phyloP scores from a whole-genome alignment of 1,140 invertebrate species.

The Trissolcus basalis region DNA sequence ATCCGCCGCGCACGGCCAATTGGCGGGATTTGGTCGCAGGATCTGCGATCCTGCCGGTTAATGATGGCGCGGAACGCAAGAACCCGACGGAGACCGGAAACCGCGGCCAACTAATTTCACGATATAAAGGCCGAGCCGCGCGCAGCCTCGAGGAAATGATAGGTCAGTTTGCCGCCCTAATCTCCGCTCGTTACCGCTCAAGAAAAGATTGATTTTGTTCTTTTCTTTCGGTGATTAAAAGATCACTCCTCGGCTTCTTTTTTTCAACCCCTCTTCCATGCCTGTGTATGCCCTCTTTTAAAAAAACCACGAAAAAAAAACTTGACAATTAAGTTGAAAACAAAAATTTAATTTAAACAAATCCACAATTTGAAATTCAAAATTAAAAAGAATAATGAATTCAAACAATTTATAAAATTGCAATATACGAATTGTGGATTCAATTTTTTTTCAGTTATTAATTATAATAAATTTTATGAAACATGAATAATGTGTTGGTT shows the following conservation, averaged over 20 bases:
- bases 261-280: conserved; percentile 5
- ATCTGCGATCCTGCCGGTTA: conserved; percentile 53
- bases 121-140: conserved; percentile 68
- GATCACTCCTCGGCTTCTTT: conserved; percentile 50
- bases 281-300: conserved; percentile 18
- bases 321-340: no score
- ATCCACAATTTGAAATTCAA: no score
- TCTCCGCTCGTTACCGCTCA: conserved; percentile 59
- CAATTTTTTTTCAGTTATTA: no score
- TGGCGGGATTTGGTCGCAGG: conserved; percentile 48
- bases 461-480: no score
- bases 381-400: no score
- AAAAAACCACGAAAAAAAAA: no score
- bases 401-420: no score
- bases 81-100: conserved; percentile 67
- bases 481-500: no score
- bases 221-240: conserved; percentile 62
- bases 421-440: no score
- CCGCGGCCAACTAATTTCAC: conserved; percentile 71
- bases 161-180: conserved; percentile 65
- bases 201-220: conserved; percentile 60
- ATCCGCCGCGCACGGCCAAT: conserved; percentile 41
- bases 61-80: conserved; percentile 61
- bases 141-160: conserved; percentile 64
- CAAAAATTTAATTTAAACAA: no score